phyloP scores from a whole-genome alignment of 2,888 invertebrate species.

The Epirrhoe alternata region DNA sequence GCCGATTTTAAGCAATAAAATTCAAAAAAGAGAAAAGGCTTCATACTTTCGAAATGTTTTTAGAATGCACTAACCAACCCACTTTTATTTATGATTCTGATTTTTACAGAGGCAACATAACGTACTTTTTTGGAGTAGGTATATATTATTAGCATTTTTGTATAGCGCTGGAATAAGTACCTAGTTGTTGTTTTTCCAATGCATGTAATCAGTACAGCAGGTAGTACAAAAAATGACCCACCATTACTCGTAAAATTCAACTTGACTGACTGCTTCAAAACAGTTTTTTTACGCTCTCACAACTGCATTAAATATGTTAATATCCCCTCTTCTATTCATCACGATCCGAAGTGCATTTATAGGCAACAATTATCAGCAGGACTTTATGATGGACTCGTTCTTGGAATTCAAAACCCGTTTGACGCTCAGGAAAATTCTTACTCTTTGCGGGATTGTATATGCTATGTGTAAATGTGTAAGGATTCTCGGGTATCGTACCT shows the following conservation, averaged over 20 bases:
- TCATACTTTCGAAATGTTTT: neutral
- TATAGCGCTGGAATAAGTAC: neutral
- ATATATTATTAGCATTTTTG: too few relatives aligned
- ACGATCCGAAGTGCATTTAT: constrained; percentile 19
- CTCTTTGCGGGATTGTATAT: constrained; percentile 8
- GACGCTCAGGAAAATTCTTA: constrained; percentile 14
- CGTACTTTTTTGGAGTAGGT: too few relatives aligned
- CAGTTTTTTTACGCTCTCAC: constrained; percentile 46
- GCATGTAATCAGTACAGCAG: neutral
- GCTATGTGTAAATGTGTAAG: neutral
- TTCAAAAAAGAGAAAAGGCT: constrained; percentile 2
- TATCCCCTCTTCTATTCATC: constrained; percentile 14
- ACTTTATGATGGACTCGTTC: constrained; percentile 23
- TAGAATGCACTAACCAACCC: neutral
- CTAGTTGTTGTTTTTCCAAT: neutral
- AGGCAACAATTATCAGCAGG: constrained; percentile 21
- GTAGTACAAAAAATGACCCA: constrained; percentile 8
- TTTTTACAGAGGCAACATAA: neutral
- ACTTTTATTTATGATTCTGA: neutral
- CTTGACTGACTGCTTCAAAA: constrained; percentile 40
- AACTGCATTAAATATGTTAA: constrained; percentile 8
- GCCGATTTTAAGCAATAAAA: neutral
- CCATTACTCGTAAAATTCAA: neutral
- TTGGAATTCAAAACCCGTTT: constrained; percentile 27
- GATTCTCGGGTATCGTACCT: constrained; percentile 3